These are phyloP conservation scores for Agriopis marginaria DNA, from an alignment of 2,888 invertebrate species.

Conservation along the genomic window DNA sequence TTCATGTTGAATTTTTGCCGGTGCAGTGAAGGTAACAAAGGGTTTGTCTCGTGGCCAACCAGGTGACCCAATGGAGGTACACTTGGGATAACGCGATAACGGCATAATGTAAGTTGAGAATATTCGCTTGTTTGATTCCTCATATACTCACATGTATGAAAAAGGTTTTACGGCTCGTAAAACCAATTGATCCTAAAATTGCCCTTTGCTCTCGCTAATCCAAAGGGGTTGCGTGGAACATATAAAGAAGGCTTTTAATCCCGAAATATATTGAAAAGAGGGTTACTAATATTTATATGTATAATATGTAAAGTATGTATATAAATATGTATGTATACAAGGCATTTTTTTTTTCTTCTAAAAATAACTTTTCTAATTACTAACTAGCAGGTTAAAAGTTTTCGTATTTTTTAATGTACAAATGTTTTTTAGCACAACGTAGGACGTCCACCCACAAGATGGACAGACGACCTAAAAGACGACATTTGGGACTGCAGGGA, in stretches of 20 bases:
- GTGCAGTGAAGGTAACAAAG: neutral
- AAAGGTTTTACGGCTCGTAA: conserved; percentile 75
- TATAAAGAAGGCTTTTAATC: conserved; percentile 49
- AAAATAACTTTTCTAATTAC: neutral
- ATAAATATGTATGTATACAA: too few relatives aligned
- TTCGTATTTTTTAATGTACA: neutral
- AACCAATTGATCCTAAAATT: conserved; percentile 74
- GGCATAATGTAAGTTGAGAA: conserved; percentile 34
- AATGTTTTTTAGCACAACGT: too few relatives aligned
- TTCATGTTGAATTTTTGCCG: neutral
- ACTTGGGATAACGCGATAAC: conserved; percentile 33
- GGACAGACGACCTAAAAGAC: too few relatives aligned
- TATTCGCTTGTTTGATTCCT: conserved; percentile 57
- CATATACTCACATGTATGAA: conserved; percentile 61
- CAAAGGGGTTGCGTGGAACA: conserved; percentile 48
- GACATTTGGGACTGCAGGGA: too few relatives aligned
- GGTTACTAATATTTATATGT: conserved; percentile 19
- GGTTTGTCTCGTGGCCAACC: conserved; percentile 11
- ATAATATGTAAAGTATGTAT: conserved; percentile 10
- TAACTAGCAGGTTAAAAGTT: neutral
- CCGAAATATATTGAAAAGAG: conserved; percentile 45
- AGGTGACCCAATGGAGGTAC: conserved; percentile 10
- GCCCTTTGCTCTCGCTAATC: conserved; percentile 55
- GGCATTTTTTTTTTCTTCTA: neutral
- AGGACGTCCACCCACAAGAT: too few relatives aligned